Evolutionary conservation across 2,113 vertebrate genomes (phyloP), one percentile per base, ranked within the genome.

Genomic region (Uropsilus gracilis): DNA sequence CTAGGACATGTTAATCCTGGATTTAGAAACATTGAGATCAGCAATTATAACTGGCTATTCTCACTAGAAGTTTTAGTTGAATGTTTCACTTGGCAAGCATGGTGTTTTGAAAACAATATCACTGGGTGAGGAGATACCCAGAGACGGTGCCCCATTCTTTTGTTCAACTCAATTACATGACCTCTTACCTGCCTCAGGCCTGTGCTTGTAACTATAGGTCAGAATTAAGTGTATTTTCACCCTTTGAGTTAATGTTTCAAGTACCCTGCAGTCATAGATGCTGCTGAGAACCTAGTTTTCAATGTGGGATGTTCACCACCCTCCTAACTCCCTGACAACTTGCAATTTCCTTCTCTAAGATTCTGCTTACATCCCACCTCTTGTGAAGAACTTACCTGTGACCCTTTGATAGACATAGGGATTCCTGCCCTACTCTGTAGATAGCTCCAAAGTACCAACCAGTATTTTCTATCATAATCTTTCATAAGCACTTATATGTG

Each of bases 41-140:
- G 80, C 84, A 18, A 48, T 46, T 26, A 32, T 64, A 64, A 76
- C 71, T 17, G 34, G 73, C 26, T 34, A 22, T 7, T 44, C 37
- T 39, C 32, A 1, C 8, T 13, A 14, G 10, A 87, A 61, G 34
- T 34, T 89, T 80, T 91, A 69, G 71, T 48, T 57, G 50, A 64
- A 37, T 63, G 50, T 95, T 93, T 69, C 61, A 34, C 22, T 87
- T 95, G 94, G 71, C 80, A 71, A 83, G 22, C 59, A 8, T 8
- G 17, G 34, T 22, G 32, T 80, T 90, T 94, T 84, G 76, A 71
- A 83, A 64, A 53, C 59, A 73, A 80, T 72, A 84, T 32, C 34
- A 10, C 81, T 66, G 22, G n/a, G 66, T 32, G 39, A 64, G 88
- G 46, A 42, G 0, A 12, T 72, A 26, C 20, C 16, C 20, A 50